Conservation (phyloP, 2,113 vertebrate species). For the Xiphorhynchus elegans region DNA sequence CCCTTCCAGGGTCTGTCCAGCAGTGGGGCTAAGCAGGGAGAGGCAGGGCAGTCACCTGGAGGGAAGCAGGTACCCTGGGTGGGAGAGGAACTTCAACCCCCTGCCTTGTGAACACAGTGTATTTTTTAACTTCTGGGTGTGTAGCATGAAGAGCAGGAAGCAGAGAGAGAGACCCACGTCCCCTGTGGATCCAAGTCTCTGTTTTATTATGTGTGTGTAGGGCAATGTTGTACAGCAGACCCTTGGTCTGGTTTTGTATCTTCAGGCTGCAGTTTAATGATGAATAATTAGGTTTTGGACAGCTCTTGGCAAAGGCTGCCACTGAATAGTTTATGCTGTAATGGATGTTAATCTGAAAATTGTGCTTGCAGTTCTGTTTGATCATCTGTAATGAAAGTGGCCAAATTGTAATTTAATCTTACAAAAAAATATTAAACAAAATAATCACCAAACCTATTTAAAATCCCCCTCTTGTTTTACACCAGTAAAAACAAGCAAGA, state of each 20-base stretch:
- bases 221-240: background rate
- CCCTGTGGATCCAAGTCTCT: background rate
- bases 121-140: background rate
- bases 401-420: conserved; percentile 41
- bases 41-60: background rate
- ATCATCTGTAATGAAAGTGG: conserved; percentile 54
- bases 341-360: conserved; percentile 67
- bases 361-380: conserved; percentile 56
- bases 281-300: conserved; percentile 66
- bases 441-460: background rate
- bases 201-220: conserved; percentile 17
- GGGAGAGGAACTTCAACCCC: background rate
- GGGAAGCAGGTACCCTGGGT: background rate
- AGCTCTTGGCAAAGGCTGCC: conserved; percentile 54
- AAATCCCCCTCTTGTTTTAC: background rate
- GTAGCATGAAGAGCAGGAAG: background rate
- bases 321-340: conserved; percentile 50
- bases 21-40: background rate
- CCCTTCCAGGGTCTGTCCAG: accelerated
- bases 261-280: conserved; percentile 68
- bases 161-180: background rate
- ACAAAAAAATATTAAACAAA: background rate
- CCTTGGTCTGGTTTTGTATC: conserved; percentile 62
- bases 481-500: background rate
- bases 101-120: background rate